Evolutionary conservation across 2,113 vertebrate genomes (phyloP), one percentile per base, ranked within the genome.

Genomic region (Hyaena hyaena): DNA sequence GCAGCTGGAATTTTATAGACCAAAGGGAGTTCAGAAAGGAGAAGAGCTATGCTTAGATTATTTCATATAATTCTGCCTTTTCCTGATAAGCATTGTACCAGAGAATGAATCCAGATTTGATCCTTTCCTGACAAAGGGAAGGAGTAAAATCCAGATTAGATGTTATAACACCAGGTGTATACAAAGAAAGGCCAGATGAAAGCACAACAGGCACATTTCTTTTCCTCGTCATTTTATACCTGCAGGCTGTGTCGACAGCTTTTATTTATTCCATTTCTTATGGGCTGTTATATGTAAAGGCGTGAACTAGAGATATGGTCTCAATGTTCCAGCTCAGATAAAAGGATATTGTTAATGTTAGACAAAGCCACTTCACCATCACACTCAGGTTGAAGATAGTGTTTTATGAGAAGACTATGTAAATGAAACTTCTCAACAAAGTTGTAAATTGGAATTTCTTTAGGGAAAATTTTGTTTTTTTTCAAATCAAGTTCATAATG

Each of bases 361-460:
- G 33, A 19, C 1, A 31, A 69, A 58, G 33, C 15, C 28, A 84
- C 21, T 86, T 94, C 45, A 55, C n/a, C 39, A 58, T 93, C 86
- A 79, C 55, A n/a, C 35, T 93, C 3, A 35, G 55, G 11, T 65
- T 96, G 73, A 90, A 65, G 33, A 48, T 48, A 48, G 58, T 45
- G 4, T 3, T 88, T 93, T 95, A 83, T 3, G n/a, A 80, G 33
- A 61, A 91, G 1, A 76, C 69, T 90, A 55, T 90, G 23, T 84
- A 95, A 93, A 90, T 88, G 68, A 83, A 97, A 68, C 58, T 71
- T 95, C 35, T 93, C 73, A 66, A 55, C 8, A 31, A 95, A 92
- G n/a, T 58, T 83, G 10, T 28, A 87, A 89, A 88, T 80, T 43
- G 79, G 66, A 21, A 5, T 82, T 94, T 81, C 68, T 86, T 97